These are phyloP conservation scores for Miltochrista miniata DNA, from an alignment of 2,888 invertebrate genomes.

Conservation along the genomic window DNA sequence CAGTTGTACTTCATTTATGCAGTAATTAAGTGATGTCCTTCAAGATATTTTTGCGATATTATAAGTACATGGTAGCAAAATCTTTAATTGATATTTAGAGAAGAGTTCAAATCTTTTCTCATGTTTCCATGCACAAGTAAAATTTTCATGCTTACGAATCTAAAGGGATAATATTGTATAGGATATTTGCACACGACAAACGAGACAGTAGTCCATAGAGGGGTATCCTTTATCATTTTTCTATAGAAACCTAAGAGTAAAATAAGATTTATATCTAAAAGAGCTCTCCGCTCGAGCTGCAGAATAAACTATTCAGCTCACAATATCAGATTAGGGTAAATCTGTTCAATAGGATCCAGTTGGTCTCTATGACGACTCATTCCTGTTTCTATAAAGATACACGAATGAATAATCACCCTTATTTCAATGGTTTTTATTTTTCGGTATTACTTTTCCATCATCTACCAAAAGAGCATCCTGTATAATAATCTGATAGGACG, in stretches of 20 bases:
- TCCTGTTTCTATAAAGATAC: slow-evolving; percentile 37
- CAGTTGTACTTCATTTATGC: too few species aligned
- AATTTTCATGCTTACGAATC: neutral
- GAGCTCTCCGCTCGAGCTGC: slow-evolving; percentile 53
- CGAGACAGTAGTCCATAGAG: slow-evolving; percentile 16
- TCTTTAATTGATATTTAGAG: too few species aligned
- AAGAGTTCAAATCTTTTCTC: neutral
- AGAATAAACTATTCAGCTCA: slow-evolving; percentile 73
- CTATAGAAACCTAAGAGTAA: slow-evolving; percentile 38
- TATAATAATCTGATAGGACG: too few species aligned
- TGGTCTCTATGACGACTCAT: slow-evolving; percentile 71
- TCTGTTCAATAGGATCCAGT: slow-evolving; percentile 68
- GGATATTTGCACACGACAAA: slow-evolving; percentile 16
- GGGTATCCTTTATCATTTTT: slow-evolving; percentile 36
- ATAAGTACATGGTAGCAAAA: too few species aligned
- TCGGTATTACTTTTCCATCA: too few species aligned
- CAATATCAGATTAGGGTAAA: slow-evolving; percentile 73
- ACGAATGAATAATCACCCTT: slow-evolving; percentile 23
- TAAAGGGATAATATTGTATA: slow-evolving; percentile 3
- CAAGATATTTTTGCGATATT: too few species aligned
- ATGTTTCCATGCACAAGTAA: slow-evolving; percentile 2
- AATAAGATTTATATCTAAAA: slow-evolving; percentile 65
- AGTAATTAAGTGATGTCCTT: too few species aligned
- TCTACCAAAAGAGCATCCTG: too few species aligned
- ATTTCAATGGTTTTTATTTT: too few species aligned